Evolutionary conservation across 2,113 vertebrate genomes (phyloP).

Genomic region (Cyprinodon brontotheroides): DNA sequence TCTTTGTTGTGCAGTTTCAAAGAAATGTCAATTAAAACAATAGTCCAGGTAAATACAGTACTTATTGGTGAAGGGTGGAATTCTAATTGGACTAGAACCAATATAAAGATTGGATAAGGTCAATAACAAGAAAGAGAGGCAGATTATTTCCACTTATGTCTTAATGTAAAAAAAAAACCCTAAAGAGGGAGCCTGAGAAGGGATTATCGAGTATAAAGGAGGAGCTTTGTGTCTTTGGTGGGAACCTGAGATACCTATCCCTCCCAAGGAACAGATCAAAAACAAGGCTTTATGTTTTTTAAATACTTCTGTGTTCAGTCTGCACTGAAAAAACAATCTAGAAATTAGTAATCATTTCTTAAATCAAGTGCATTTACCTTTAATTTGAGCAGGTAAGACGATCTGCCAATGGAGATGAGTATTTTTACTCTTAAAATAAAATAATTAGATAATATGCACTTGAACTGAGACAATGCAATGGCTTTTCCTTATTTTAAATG

Average conservation of each 20-base stretch:
- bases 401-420: too few relatives aligned
- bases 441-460: too few relatives aligned
- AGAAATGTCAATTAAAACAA: neutral
- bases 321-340: too few relatives aligned
- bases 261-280: neutral
- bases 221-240: constrained; percentile 17
- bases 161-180: constrained; percentile 12
- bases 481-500: too few relatives aligned
- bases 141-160: constrained; percentile 30
- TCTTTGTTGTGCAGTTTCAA: neutral
- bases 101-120: constrained; percentile 8
- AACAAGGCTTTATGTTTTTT: neutral
- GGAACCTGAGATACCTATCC: constrained; percentile 1
- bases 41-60: neutral
- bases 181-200: constrained; percentile 2
- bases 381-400: too few relatives aligned
- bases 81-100: neutral
- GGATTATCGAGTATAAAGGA: constrained; percentile 15
- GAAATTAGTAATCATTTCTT: too few relatives aligned
- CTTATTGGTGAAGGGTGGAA: neutral
- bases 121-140: neutral
- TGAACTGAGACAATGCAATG: too few relatives aligned
- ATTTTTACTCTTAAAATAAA: too few relatives aligned
- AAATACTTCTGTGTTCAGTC: neutral
- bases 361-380: too few relatives aligned